Base-by-base conservation (phyloP, 2,797 vertebrate genomes). In the Characodon lateralis region DNA sequence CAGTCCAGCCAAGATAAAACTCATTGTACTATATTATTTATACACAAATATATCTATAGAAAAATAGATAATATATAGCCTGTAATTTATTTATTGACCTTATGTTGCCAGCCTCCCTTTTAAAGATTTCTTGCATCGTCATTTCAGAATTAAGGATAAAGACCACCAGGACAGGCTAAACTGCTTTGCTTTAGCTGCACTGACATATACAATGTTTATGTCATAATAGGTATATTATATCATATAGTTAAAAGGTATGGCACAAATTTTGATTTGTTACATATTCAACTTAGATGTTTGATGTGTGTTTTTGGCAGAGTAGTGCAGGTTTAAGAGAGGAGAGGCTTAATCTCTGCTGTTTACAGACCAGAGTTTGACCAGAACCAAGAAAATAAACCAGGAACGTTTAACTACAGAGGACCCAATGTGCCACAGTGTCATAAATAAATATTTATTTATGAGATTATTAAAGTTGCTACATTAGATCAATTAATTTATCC, bases 61-160 rank as follows among this genome's bases (percentile, higher is more conserved):
- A 80, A 92, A 90, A 92, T 86, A 82, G 83, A 85, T 90, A 91
- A 88, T 92, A 88, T 92, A 89, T 94, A 90, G 88, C 83, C 88
- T 86, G 83, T 92, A 83, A 95, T 94, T 93, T 92, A 93, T 95
- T 95, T 95, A 95, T 94, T 93, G 82, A 89, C 78, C 87, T 69
- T 76, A 43, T 46, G 35, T 83, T 78, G 65, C 78, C 71, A 0
- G 22, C 78, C 48, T 83, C 59, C 71, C 50, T 69, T 85, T 83
- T 82, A 80, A 83, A 81, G 78, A 86, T 35, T 80, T 81, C 78
- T 59, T 20, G 5, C 53, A 46, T 46, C 10, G 61, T 72, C 78
- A 84, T 59, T 55, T 85, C 68, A 71, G 78, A 76, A 77, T 78
- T 84, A 76, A 83, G 84, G 73, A 78, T 78, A 58, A 80, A 85